Evolutionary conservation across 1,140 invertebrate genomes (phyloP).

Genomic region (Aradophagus sp.): DNA sequence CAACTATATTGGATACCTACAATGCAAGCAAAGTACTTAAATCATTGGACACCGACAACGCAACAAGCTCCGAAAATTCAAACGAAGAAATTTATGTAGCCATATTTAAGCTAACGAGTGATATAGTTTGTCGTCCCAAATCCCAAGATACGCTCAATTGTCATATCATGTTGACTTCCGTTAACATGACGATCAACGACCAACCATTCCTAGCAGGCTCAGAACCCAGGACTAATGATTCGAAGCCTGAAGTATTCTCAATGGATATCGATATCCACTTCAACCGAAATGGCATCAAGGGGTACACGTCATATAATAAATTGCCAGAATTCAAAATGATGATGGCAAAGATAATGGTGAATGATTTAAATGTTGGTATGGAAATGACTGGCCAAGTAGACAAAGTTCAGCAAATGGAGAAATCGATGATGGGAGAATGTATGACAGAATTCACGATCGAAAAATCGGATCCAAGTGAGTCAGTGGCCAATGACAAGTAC

Average conservation of each 20-base stretch:
- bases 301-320: not conserved
- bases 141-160: constrained; percentile 1
- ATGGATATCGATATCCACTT: constrained; percentile 7
- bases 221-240: not conserved
- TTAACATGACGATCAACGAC: not conserved
- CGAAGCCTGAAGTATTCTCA: not conserved
- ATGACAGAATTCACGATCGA: constrained; percentile 17
- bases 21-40: no score
- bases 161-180: not conserved
- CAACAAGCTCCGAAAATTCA: no score
- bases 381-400: constrained; percentile 4
- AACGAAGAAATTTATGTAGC: not conserved
- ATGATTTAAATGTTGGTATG: constrained; percentile 10
- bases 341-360: constrained; percentile 2
- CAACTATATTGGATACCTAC: not conserved
- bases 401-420: constrained; percentile 6
- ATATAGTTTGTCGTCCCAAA: constrained; percentile 4
- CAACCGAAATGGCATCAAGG: constrained; percentile 6
- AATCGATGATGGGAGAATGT: constrained; percentile 10
- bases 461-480: not conserved
- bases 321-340: not conserved
- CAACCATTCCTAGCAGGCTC: not conserved
- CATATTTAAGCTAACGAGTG: not conserved
- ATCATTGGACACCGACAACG: not conserved
- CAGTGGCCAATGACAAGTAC: not conserved